Conservation (phyloP, 2,113 vertebrate species). For the Stictonetta naevosa region DNA sequence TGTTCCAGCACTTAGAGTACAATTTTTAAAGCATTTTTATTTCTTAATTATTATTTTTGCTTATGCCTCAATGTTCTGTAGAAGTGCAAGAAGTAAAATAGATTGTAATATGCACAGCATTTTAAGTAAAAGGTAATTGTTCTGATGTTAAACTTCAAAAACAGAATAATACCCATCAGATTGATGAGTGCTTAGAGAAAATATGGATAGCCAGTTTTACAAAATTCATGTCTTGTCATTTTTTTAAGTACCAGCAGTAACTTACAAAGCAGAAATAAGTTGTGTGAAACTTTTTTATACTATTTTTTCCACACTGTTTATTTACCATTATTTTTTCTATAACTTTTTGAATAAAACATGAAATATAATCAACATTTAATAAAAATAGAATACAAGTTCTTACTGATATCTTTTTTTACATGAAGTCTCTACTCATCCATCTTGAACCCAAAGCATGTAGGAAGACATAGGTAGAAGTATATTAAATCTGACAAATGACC, state of each 20-base stretch:
- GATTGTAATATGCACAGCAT: not conserved
- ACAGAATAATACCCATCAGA: not conserved
- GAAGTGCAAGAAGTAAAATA: not conserved
- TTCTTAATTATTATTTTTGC: not conserved
- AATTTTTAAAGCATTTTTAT: not conserved
- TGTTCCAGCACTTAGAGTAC: not conserved
- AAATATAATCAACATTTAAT: conserved; percentile 26
- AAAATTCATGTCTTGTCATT: not conserved
- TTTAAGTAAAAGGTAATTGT: not conserved
- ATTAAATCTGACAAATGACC: conserved; percentile 87
- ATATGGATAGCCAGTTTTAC: not conserved
- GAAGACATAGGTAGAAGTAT: conserved; percentile 81
- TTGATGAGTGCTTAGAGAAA: not conserved
- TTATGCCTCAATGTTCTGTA: not conserved
- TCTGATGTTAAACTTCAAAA: not conserved
- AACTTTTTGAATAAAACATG: not conserved
- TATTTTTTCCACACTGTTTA: not conserved
- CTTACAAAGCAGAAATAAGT: not conserved
- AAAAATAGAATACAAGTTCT: conserved; percentile 61
- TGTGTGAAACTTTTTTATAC: not conserved
- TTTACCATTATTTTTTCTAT: not conserved
- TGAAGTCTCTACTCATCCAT: conserved; percentile 70
- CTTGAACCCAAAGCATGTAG: conserved; percentile 79
- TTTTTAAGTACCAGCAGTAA: not conserved
- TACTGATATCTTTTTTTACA: conserved; percentile 44